phyloP scores from a whole-genome alignment of 2,113 vertebrate species.

The Chamaea fasciata region DNA sequence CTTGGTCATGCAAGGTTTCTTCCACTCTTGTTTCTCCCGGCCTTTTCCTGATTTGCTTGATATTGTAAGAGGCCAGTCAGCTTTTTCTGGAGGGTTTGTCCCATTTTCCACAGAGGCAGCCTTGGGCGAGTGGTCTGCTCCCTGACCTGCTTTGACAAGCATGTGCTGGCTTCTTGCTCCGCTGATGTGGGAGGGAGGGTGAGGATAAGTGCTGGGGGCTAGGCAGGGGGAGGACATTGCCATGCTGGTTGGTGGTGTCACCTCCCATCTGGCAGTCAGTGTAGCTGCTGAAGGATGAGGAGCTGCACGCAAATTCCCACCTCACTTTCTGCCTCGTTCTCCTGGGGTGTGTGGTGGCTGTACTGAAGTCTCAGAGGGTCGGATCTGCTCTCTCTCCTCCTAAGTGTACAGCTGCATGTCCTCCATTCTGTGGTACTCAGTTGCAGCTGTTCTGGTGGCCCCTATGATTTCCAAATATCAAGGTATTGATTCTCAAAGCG shows the following conservation, averaged over 20 bases:
- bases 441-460: background rate
- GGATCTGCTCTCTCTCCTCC: background rate
- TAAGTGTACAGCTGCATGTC: background rate
- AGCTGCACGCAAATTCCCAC: background rate
- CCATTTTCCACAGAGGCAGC: background rate
- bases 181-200: background rate
- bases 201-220: background rate
- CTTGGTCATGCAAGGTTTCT: background rate
- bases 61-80: background rate
- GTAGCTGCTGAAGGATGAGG: background rate
- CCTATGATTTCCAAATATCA: background rate
- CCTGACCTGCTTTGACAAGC: background rate
- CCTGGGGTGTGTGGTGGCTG: background rate
- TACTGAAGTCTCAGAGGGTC: background rate
- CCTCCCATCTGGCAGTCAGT: background rate
- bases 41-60: background rate
- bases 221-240: background rate
- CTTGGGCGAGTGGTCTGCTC: background rate
- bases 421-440: background rate
- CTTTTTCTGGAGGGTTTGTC: constrained; percentile 14
- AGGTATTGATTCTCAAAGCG: background rate
- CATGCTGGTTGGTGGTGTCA: background rate
- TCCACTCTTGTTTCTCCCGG: background rate
- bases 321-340: background rate
- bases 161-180: background rate